Conservation (phyloP, 2,113 vertebrate genomes). For the Mormyrus iriodes region DNA sequence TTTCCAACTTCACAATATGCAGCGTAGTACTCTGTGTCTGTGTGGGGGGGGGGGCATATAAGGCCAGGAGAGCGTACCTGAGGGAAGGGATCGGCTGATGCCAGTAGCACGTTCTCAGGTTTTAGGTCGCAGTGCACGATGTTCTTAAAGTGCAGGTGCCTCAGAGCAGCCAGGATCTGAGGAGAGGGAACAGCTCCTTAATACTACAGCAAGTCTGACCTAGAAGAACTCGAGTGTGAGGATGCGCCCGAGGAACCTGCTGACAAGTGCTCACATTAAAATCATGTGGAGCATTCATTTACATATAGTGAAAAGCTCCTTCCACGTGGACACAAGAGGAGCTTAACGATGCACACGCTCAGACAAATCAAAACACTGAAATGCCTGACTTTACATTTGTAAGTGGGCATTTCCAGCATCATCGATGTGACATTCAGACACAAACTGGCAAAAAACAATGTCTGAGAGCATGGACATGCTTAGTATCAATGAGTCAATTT, state of each 20-base stretch:
- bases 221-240: neutral
- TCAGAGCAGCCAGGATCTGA: constrained; percentile 78
- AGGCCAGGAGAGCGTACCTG: constrained; percentile 53
- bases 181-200: neutral
- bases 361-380: too few relatives aligned
- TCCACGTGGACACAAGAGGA: neutral
- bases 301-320: neutral
- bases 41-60: neutral
- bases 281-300: neutral
- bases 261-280: neutral
- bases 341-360: neutral
- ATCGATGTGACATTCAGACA: too few relatives aligned
- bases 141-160: constrained; percentile 87
- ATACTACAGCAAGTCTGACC: neutral
- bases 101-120: constrained; percentile 82
- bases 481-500: too few relatives aligned
- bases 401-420: too few relatives aligned
- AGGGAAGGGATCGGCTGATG: constrained; percentile 80
- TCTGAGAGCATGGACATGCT: too few relatives aligned
- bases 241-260: neutral
- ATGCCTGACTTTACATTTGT: too few relatives aligned
- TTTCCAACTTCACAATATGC: neutral
- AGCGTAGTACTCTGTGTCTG: neutral
- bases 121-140: constrained; percentile 89
- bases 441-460: too few relatives aligned